Conservation (phyloP, 2,113 vertebrate species). For the Cardinalis cardinalis region DNA sequence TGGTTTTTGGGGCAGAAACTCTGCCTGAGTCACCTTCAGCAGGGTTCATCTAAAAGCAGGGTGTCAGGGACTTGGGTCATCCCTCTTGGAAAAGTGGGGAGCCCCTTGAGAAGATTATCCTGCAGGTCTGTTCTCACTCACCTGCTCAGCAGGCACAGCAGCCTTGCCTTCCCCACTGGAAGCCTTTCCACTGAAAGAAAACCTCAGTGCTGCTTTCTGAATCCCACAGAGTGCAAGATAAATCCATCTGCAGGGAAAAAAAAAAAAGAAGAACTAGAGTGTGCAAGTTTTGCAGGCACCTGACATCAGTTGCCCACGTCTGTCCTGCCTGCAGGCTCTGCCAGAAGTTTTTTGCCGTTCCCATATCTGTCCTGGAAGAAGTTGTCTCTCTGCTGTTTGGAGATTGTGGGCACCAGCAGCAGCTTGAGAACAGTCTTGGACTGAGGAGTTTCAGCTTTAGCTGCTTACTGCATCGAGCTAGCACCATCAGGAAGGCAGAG, state of each 20-base stretch:
- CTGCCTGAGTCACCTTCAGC: neutral
- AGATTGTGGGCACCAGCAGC: neutral
- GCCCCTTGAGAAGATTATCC: neutral
- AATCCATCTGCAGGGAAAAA: neutral
- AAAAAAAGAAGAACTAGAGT: neutral
- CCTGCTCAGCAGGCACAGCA: fast-evolving
- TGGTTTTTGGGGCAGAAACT: neutral
- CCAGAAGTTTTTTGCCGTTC: neutral
- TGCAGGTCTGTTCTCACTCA: neutral
- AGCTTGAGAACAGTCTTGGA: neutral
- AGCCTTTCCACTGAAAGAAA: neutral
- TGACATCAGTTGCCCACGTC: fast-evolving
- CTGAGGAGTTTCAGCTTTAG: neutral
- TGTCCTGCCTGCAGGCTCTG: neutral
- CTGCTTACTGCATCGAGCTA: neutral
- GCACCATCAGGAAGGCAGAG: neutral
- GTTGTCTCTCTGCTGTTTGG: neutral
- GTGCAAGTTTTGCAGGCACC: neutral
- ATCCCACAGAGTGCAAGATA: neutral
- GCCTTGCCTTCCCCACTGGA: neutral
- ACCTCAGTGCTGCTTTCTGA: neutral
- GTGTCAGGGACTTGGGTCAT: neutral
- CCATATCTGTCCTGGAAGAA: neutral
- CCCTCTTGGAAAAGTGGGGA: neutral
- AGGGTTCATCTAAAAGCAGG: neutral